Evolutionary conservation across 2,113 vertebrate genomes (phyloP).

Genomic region (Erythrolamprus reginae): DNA sequence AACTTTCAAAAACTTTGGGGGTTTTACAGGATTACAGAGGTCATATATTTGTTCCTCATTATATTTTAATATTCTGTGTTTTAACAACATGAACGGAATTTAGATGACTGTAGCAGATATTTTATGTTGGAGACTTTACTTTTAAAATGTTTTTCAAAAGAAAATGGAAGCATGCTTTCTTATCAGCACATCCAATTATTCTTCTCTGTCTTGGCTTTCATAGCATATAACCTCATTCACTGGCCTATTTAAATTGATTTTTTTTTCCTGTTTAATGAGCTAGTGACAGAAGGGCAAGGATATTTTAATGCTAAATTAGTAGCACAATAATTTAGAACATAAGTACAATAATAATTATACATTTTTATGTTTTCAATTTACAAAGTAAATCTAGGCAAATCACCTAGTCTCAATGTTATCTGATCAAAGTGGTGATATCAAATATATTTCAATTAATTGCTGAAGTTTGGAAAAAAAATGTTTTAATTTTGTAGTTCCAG

Average conservation of each 20-base stretch:
- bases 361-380: not conserved
- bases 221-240: not conserved
- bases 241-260: conserved; percentile 7
- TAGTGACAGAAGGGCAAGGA: conserved; percentile 8
- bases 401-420: not conserved
- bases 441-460: not conserved
- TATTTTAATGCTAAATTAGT: conserved; percentile 17
- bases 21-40: not conserved
- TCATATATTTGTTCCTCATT: not conserved
- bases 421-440: not conserved
- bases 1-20: not conserved
- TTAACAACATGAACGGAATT: not conserved
- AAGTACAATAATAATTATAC: conserved; percentile 5
- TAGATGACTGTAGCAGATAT: not conserved
- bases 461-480: not conserved
- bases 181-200: conserved; percentile 8
- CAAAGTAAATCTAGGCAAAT: not conserved
- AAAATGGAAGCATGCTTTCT: not conserved
- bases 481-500: not conserved
- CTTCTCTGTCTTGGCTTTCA: conserved; percentile 4
- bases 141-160: not conserved
- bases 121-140: not conserved
- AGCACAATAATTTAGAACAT: not conserved
- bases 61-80: not conserved
- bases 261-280: conserved; percentile 4